Evolutionary conservation across 1,140 invertebrate genomes (phyloP).

Genomic region (Drosophila tani): DNA sequence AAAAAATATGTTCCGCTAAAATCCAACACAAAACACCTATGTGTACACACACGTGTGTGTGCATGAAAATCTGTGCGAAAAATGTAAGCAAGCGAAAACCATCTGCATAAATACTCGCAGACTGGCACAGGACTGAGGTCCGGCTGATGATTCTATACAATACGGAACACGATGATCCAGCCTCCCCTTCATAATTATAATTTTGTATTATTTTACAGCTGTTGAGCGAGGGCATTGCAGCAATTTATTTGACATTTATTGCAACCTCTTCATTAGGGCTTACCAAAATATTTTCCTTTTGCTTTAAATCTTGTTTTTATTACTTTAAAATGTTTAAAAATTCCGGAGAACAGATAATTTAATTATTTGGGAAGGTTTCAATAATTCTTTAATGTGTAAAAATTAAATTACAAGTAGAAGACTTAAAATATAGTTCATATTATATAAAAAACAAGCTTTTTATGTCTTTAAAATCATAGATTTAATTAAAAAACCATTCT

Average conservation of each 20-base stretch:
- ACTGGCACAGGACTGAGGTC: conserved; percentile 16
- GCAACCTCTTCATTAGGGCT: conserved; percentile 31
- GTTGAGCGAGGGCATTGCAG: conserved; percentile 2
- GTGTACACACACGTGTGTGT: conserved; percentile 14
- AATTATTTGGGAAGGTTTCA: not conserved
- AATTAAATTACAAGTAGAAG: not conserved
- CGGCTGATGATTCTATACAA: conserved; percentile 26
- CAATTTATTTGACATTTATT: conserved; percentile 34
- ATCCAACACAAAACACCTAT: conserved; percentile 33
- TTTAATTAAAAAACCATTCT: rapidly evolving
- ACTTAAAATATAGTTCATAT: not conserved
- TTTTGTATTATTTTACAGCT: conserved; percentile 32
- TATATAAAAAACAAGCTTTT: not conserved
- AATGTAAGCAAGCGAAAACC: conserved; percentile 34
- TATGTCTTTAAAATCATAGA: not conserved
- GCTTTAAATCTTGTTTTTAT: not conserved
- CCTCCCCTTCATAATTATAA: not conserved
- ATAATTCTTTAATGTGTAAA: not conserved
- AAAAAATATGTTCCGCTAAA: conserved; percentile 47
- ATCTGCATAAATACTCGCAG: conserved; percentile 73
- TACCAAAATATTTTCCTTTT: conserved; percentile 26
- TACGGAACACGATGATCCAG: not conserved
- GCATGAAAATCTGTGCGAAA: conserved; percentile 19
- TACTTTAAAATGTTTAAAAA: not conserved
- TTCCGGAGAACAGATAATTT: not conserved